Evolutionary conservation across 2,888 invertebrate genomes (phyloP).

Genomic region (Macrosiphum euphorbiae): DNA sequence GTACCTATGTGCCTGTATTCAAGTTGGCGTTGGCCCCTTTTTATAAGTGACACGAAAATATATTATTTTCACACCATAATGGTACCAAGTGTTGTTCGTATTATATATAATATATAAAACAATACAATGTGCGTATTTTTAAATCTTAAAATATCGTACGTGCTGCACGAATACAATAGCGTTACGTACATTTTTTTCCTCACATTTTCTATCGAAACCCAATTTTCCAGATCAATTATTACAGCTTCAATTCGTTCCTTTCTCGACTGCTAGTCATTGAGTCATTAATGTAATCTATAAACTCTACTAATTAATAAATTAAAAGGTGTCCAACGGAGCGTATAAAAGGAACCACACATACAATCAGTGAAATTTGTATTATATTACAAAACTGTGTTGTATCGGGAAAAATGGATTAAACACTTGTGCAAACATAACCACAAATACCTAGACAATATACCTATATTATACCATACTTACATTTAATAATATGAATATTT

Average conservation of each 20-base stretch:
- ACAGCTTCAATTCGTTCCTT: constrained; percentile 5
- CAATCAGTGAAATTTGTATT: background rate
- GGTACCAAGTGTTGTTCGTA: background rate
- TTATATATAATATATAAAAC: background rate
- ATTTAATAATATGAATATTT: constrained; percentile 54
- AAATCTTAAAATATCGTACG: background rate
- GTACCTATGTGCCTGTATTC: background rate
- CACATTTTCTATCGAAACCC: constrained; percentile 3
- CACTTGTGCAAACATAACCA: constrained; percentile 57
- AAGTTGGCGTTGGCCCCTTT: background rate
- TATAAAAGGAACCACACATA: constrained; percentile 31
- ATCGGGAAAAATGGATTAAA: constrained; percentile 58
- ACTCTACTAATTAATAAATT: constrained; percentile 1
- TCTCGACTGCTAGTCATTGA: background rate
- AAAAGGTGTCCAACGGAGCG: constrained; percentile 21
- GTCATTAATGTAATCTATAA: background rate
- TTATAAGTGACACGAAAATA: background rate
- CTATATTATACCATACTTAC: background rate
- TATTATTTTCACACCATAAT: background rate
- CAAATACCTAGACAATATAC: constrained; percentile 48
- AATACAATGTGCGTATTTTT: background rate
- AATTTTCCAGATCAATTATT: constrained; percentile 27
- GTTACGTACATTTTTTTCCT: background rate
- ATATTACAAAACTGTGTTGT: constrained; percentile 54
- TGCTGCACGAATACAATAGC: background rate